These are phyloP conservation scores for Drosophila mercatorum DNA, from an alignment of 2,888 invertebrate genomes.

Conservation along the genomic window DNA sequence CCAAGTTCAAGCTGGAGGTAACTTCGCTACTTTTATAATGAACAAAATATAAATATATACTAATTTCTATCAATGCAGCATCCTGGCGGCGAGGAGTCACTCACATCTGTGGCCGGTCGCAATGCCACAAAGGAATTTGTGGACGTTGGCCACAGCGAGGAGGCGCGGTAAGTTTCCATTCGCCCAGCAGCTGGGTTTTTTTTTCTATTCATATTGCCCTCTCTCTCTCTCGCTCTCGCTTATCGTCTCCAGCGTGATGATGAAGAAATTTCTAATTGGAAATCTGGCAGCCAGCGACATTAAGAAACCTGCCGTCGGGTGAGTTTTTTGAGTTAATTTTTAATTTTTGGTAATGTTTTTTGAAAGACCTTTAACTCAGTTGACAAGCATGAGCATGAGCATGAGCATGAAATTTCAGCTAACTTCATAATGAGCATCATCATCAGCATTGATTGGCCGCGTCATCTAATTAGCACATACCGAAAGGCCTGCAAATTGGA, in stretches of 20 bases:
- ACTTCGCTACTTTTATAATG: neutral
- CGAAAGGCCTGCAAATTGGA: constrained; percentile 21
- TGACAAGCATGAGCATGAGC: neutral
- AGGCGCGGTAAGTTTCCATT: constrained; percentile 90
- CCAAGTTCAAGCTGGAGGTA: constrained; percentile 90
- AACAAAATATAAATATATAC: too few species aligned
- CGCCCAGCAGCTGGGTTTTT: neutral
- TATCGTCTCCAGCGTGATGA: constrained; percentile 85
- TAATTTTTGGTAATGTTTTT: neutral
- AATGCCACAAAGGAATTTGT: constrained; percentile 97
- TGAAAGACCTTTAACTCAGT: neutral
- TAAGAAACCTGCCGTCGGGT: constrained; percentile 69
- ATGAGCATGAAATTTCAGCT: neutral
- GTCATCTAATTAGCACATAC: constrained; percentile 11
- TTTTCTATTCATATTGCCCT: neutral
- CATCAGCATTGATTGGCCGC: constrained; percentile 8
- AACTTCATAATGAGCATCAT: constrained; percentile 13
- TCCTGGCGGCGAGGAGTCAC: constrained; percentile 97
- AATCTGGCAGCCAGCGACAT: constrained; percentile 90
- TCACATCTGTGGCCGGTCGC: constrained; percentile 93
- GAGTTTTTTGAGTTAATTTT: constrained; percentile 28
- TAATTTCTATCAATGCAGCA: constrained; percentile 87
- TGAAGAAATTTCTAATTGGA: constrained; percentile 95
- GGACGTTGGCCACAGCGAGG: constrained; percentile 98
- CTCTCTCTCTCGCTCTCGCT: neutral